phyloP scores from a whole-genome alignment of 2,888 invertebrate genomes.

The Tribolium freemani region DNA sequence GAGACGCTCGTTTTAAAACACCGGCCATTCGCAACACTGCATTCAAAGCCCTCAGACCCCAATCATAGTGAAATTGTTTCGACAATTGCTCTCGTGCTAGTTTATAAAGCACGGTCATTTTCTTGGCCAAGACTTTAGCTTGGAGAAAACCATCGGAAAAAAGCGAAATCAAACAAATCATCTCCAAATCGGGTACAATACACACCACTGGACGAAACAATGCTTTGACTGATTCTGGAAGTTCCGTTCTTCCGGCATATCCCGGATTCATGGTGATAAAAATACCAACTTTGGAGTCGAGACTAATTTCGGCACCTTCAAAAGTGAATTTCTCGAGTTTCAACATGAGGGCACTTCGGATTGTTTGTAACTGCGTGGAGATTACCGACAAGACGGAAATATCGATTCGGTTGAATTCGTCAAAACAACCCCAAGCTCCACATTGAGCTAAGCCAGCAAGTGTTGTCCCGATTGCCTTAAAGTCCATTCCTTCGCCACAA shows the following conservation, averaged over 20 bases:
- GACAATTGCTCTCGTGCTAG: conserved; percentile 90
- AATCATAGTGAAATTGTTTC: conserved; percentile 94
- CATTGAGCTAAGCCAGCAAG: conserved; percentile 85
- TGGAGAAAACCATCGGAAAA: conserved; percentile 93
- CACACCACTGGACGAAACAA: conserved; percentile 93
- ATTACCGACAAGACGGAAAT: conserved; percentile 94
- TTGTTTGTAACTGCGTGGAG: conserved; percentile 91
- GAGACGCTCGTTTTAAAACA: conserved; percentile 83
- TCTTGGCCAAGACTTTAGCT: conserved; percentile 92
- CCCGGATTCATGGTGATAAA: conserved; percentile 98
- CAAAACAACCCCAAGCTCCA: conserved; percentile 97
- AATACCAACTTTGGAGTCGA: conserved; percentile 90
- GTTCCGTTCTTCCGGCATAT: conserved; percentile 90
- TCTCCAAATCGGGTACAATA: conserved; percentile 90
- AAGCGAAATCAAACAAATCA: conserved; percentile 92
- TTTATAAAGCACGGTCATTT: conserved; percentile 93
- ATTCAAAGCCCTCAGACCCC: conserved; percentile 92
- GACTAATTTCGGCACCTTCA: conserved; percentile 77
- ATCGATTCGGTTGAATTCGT: conserved; percentile 94
- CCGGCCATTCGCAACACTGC: conserved; percentile 94
- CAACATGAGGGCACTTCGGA: conserved; percentile 85
- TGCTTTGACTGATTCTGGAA: conserved; percentile 94
- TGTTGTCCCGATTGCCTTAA: conserved; percentile 83
- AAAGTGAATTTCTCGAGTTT: conserved; percentile 80
- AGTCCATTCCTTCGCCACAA: conserved; percentile 96